phyloP scores from a whole-genome alignment of 2,797 vertebrate species.

The Australoheros facetus region DNA sequence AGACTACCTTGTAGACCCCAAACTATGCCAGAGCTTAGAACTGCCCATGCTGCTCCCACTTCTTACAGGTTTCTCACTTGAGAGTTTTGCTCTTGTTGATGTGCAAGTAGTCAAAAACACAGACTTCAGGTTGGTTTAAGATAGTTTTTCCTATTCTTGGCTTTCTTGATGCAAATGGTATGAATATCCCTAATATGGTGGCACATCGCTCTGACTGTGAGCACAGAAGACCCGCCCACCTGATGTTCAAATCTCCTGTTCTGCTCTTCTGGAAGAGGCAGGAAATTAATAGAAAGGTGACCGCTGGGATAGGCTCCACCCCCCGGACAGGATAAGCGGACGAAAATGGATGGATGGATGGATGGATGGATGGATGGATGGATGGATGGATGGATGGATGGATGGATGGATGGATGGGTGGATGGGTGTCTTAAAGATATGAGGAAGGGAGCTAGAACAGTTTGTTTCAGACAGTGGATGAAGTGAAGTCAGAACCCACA shows the following conservation, averaged over 20 bases:
- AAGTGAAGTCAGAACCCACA: neutral
- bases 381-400: too few species aligned
- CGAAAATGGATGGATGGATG: too few species aligned
- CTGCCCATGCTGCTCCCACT: too few species aligned
- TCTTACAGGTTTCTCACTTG: too few species aligned
- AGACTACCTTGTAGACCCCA: neutral
- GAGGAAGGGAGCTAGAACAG: neutral
- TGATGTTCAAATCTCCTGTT: neutral
- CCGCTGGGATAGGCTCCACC: too few species aligned
- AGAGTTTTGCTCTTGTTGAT: neutral
- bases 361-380: too few species aligned
- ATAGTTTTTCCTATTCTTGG: neutral
- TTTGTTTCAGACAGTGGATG: neutral
- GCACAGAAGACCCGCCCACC: neutral
- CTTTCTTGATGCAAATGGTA: neutral
- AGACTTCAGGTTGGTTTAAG: neutral
- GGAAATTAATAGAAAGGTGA: neutral
- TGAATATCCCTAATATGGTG: neutral
- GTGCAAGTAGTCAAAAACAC: fast-evolving
- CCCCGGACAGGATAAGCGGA: too few species aligned
- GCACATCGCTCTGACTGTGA: fast-evolving
- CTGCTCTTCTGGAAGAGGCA: neutral
- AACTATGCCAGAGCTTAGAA: too few species aligned
- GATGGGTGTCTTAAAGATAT: neutral
- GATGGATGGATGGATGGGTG: too few species aligned